Conservation (phyloP, 2,797 vertebrate genomes). For the Carapus acus region DNA sequence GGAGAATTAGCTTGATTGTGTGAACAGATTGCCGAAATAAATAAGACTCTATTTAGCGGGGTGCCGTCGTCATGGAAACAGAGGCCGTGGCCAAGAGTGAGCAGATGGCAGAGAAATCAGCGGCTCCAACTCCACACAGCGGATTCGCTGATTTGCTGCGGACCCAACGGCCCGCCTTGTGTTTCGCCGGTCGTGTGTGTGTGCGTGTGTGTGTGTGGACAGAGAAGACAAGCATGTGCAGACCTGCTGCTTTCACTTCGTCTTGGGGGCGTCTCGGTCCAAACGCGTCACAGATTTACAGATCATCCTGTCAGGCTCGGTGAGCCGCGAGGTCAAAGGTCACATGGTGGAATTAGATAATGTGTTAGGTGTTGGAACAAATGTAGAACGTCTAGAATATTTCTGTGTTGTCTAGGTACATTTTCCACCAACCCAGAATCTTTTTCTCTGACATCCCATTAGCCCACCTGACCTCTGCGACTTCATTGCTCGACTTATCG, state of each 20-base stretch:
- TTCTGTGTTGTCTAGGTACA: too few relatives aligned
- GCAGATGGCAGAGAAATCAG: conserved; percentile 67
- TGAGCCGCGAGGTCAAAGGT: not conserved
- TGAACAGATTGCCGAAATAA: conserved; percentile 58
- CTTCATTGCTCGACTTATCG: not conserved
- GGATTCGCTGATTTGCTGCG: conserved; percentile 44
- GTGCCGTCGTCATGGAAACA: conserved; percentile 59
- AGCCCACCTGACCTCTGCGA: too few relatives aligned
- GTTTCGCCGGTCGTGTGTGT: conserved; percentile 4
- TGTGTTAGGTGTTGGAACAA: too few relatives aligned
- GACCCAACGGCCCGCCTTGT: conserved; percentile 28
- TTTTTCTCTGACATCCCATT: too few relatives aligned
- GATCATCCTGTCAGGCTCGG: not conserved
- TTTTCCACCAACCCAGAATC: too few relatives aligned
- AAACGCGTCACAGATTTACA: not conserved
- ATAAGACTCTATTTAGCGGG: conserved; percentile 54
- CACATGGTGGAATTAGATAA: not conserved
- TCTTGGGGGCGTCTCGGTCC: conserved; percentile 10
- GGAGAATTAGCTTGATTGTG: conserved; percentile 21
- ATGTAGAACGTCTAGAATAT: too few relatives aligned
- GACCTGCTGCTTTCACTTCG: conserved; percentile 8
- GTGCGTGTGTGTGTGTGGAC: conserved; percentile 6
- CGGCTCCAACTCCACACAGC: conserved; percentile 51
- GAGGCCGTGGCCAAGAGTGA: conserved; percentile 41
- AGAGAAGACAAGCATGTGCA: conserved; percentile 8